These are phyloP conservation scores for Sminthurinus signatus DNA, from an alignment of 1,140 invertebrate genomes.

Conservation along the genomic window DNA sequence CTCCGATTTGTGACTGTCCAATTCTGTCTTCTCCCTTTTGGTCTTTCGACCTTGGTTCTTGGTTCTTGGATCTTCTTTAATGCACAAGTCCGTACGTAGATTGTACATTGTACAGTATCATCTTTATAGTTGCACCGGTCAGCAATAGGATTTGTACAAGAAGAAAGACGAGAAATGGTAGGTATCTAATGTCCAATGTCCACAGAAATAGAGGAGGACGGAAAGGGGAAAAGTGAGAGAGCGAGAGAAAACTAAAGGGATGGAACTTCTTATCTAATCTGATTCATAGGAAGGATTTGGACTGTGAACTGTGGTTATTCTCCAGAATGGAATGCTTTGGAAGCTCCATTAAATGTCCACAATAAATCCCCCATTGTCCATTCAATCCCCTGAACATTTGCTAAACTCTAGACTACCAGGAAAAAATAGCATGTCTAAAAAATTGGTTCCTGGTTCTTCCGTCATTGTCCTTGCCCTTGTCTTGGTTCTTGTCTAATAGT, in stretches of 20 bases:
- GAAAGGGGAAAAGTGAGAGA: neutral
- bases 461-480: no score
- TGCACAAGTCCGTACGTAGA: no score
- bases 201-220: no score
- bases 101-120: no score
- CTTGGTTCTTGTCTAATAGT: no score
- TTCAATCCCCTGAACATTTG: conserved; percentile 24
- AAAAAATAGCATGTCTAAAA: conserved; percentile 17
- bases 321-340: no score
- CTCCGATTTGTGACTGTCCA: conserved; percentile 14
- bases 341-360: conserved; percentile 25
- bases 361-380: conserved; percentile 31
- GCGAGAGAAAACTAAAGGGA: conserved; percentile 17
- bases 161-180: neutral
- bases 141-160: no score
- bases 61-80: no score
- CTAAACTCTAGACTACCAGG: conserved; percentile 11
- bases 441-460: conserved; percentile 24
- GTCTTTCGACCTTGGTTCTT: no score
- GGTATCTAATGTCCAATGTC: no score
- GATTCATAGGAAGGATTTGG: conserved; percentile 23
- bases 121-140: no score
- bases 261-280: conserved; percentile 27
- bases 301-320: conserved; percentile 14
- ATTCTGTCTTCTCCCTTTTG: neutral